Conservation (phyloP, 2,797 vertebrate species). For the Hippoglossus hippoglossus region DNA sequence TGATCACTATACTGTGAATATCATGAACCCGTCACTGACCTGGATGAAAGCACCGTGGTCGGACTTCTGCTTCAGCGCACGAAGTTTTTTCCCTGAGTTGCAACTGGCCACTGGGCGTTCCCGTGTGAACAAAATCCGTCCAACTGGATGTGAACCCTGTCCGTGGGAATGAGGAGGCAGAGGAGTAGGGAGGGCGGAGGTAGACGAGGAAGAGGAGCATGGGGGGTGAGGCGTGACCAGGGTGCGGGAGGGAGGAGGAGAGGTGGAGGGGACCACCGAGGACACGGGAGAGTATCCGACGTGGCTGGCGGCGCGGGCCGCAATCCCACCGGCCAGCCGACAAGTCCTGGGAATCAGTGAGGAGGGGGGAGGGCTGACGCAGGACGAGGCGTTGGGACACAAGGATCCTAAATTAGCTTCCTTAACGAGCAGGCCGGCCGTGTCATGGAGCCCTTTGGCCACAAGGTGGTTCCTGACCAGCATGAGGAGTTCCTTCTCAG, state of each 20-base stretch:
- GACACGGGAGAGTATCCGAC: constrained; percentile 66
- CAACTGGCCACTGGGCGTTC: constrained; percentile 85
- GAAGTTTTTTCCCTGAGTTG: constrained; percentile 84
- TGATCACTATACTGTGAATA: neutral
- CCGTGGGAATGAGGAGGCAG: constrained; percentile 8
- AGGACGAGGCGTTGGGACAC: constrained; percentile 82
- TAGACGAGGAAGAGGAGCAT: constrained; percentile 60
- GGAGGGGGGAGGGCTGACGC: constrained; percentile 75
- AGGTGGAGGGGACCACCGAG: constrained; percentile 13
- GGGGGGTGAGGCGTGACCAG: constrained; percentile 42
- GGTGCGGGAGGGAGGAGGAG: constrained; percentile 59
- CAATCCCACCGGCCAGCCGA: constrained; percentile 87
- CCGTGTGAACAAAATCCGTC: constrained; percentile 93
- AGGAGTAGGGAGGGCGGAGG: constrained; percentile 47
- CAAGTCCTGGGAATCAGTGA: constrained; percentile 86
- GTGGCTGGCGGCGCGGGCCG: constrained; percentile 82
- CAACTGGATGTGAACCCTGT: constrained; percentile 84
- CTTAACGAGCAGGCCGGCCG: constrained; percentile 86
- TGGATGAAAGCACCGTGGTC: constrained; percentile 94
- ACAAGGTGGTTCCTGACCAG: constrained; percentile 95
- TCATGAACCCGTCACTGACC: constrained; percentile 33
- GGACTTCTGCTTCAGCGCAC: constrained; percentile 93
- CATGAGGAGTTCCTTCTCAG: constrained; percentile 94
- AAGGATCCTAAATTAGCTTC: constrained; percentile 90
- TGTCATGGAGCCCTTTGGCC: constrained; percentile 93